Percentiles rank a stretch among this genome's conserved stretches.
These are phyloP conservation scores for Drosophila mercatorum DNA, from an alignment of 2,888 invertebrate genomes.

Conservation along the genomic window DNA sequence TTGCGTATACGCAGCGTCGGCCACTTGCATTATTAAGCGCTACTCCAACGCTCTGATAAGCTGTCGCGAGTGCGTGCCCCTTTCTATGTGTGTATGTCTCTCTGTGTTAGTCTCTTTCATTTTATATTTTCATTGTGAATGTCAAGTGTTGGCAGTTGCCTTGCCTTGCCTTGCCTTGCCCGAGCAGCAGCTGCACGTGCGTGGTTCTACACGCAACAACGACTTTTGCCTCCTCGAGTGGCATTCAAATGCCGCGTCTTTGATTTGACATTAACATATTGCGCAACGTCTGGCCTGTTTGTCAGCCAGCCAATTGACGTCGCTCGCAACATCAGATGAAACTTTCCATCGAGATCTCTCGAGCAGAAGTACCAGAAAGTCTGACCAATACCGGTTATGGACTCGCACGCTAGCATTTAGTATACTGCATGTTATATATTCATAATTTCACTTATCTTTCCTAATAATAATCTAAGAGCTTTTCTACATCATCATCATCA, in stretches of 20 bases:
- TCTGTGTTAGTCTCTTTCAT: slow-evolving; percentile 27
- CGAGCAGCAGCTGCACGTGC: slow-evolving; percentile 31
- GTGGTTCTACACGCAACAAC: slow-evolving; percentile 22
- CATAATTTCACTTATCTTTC: not conserved
- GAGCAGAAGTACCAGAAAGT: not conserved
- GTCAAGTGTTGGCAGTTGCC: slow-evolving; percentile 74
- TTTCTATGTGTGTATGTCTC: slow-evolving; percentile 3
- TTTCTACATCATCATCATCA: not conserved
- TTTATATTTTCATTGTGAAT: slow-evolving; percentile 72
- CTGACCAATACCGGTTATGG: not conserved
- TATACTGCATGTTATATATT: not conserved
- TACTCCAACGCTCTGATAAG: slow-evolving; percentile 64
- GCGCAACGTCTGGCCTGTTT: slow-evolving; percentile 7
- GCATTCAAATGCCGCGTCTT: slow-evolving; percentile 66
- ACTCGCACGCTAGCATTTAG: not conserved
- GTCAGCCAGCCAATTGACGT: slow-evolving; percentile 19
- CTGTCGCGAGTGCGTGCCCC: slow-evolving; percentile 50
- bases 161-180: slow-evolving; percentile 45
- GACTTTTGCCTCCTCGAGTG: slow-evolving; percentile 68
- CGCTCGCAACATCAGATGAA: slow-evolving; percentile 26
- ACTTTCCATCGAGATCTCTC: slow-evolving; percentile 15
- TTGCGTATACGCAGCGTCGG: slow-evolving; percentile 78
- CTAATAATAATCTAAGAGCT: not conserved
- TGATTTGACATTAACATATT: slow-evolving; percentile 66
- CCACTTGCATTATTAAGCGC: slow-evolving; percentile 77